phyloP scores from a whole-genome alignment of 2,797 vertebrate species.

The Adelosebastes latens region DNA sequence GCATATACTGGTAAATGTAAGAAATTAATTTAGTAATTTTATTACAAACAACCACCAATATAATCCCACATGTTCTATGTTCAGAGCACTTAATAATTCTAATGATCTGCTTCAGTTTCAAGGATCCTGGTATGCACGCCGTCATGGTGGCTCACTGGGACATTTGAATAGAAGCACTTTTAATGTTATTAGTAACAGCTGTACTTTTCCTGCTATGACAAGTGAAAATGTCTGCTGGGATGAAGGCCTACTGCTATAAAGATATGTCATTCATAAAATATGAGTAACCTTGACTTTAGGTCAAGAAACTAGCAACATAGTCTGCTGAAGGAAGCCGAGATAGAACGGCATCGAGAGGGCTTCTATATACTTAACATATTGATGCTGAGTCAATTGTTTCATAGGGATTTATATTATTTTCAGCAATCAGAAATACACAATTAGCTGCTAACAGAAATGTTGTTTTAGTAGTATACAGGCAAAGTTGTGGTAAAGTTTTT shows the following conservation, averaged over 20 bases:
- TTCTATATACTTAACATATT: background rate
- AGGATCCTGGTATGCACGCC: background rate
- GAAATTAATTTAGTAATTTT: accelerated
- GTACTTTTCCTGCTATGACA: background rate
- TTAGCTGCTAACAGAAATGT: background rate
- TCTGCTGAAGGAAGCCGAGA: background rate
- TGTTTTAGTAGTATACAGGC: background rate
- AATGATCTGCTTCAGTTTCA: background rate
- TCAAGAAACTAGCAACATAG: background rate
- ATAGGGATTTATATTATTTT: background rate
- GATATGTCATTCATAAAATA: background rate
- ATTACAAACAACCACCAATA: background rate
- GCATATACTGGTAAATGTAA: background rate
- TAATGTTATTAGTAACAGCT: background rate
- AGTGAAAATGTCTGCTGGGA: too few relatives aligned
- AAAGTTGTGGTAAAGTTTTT: background rate
- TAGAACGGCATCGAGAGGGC: too few relatives aligned
- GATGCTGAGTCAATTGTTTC: background rate
- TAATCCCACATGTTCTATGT: background rate
- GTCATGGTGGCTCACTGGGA: background rate
- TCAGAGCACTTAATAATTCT: background rate
- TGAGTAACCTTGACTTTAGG: background rate
- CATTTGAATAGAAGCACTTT: background rate
- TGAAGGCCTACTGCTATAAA: too few relatives aligned
- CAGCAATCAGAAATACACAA: too few relatives aligned